phyloP scores from a whole-genome alignment of 1,140 invertebrate species.

The Trichonephila clavata region DNA sequence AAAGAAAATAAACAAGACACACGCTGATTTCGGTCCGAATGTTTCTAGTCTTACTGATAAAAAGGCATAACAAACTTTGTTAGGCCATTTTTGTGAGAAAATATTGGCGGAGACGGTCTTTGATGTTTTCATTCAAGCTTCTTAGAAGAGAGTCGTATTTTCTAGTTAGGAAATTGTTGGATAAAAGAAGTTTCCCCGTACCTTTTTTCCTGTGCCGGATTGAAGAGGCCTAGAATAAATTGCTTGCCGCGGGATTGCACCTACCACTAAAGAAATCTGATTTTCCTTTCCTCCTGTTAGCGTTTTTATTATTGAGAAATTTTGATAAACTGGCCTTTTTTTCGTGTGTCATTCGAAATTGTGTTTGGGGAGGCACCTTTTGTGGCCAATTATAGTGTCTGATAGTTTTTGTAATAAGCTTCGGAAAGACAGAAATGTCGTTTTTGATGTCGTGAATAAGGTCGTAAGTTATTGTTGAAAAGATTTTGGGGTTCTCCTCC shows the following conservation, averaged over 20 bases:
- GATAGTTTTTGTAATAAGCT: slow-evolving; percentile 30
- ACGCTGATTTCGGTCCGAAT: slow-evolving; percentile 44
- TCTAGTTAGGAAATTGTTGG: slow-evolving; percentile 67
- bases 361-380: background rate
- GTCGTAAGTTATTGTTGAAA: background rate
- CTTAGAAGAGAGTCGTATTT: slow-evolving; percentile 47
- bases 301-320: slow-evolving; percentile 34
- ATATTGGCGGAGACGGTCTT: slow-evolving; percentile 41
- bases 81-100: slow-evolving; percentile 57
- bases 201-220: background rate
- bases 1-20: slow-evolving; percentile 30
- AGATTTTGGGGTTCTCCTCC: background rate
- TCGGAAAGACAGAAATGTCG: background rate
- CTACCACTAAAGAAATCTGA: slow-evolving; percentile 44
- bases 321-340: slow-evolving; percentile 51
- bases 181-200: slow-evolving; percentile 42
- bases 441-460: background rate
- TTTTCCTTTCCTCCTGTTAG: slow-evolving; percentile 21
- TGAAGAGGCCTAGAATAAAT: slow-evolving; percentile 25
- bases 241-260: slow-evolving; percentile 14
- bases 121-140: slow-evolving; percentile 54
- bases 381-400: slow-evolving; percentile 44
- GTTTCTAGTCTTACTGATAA: slow-evolving; percentile 51
- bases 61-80: slow-evolving; percentile 57
- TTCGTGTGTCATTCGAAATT: background rate